Conservation (phyloP, 1,140 invertebrate genomes). For the Eupristina koningsbergeri region DNA sequence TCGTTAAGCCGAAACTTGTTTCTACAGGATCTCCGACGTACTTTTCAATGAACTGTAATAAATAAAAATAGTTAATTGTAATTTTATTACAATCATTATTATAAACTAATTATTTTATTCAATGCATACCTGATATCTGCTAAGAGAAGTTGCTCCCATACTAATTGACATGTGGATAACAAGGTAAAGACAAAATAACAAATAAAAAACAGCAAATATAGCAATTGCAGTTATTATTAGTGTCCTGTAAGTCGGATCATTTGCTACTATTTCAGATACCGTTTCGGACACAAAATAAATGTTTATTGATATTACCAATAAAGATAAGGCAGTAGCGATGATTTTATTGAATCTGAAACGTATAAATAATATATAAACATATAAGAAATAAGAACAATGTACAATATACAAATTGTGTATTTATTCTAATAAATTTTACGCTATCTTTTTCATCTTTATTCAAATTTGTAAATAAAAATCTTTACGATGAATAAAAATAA, state of each 20-base stretch:
- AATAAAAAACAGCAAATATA: constrained; percentile 78
- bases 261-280: constrained; percentile 67
- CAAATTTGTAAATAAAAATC: not conserved
- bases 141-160: constrained; percentile 75
- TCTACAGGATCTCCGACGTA: constrained; percentile 68
- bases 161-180: constrained; percentile 80
- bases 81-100: constrained; percentile 24
- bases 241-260: constrained; percentile 73
- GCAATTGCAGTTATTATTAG: constrained; percentile 74
- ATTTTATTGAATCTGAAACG: constrained; percentile 80
- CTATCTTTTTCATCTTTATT: not conserved
- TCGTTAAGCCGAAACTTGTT: constrained; percentile 64
- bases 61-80: constrained; percentile 43
- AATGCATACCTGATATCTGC: constrained; percentile 63
- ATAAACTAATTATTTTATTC: constrained; percentile 13
- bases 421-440: too few species aligned
- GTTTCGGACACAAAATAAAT: constrained; percentile 84
- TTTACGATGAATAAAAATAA: not conserved
- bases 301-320: constrained; percentile 86
- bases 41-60: constrained; percentile 67
- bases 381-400: too few species aligned
- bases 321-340: constrained; percentile 78
- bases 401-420: too few species aligned
- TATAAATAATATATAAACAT: constrained; percentile 55
- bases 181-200: constrained; percentile 82